A percentile compares a stretch with the other conserved stretches of the same genome.
These are phyloP conservation scores for Antigone vipio DNA, from an alignment of 2,113 vertebrate species.

Conservation along the genomic window DNA sequence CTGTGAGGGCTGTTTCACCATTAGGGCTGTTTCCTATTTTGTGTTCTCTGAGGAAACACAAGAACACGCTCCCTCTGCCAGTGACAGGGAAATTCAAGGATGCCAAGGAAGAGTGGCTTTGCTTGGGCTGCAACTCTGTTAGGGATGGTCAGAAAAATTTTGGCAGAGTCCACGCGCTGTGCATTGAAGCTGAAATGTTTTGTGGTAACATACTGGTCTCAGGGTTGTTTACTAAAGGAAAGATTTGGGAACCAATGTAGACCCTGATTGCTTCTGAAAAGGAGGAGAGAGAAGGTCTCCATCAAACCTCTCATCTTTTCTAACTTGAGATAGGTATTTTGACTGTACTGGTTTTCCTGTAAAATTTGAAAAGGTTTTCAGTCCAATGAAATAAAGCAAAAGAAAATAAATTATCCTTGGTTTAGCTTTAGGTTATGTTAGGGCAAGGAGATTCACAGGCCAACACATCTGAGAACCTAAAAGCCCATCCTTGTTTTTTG, in stretches of 20 bases:
- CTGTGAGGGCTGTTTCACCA: neutral
- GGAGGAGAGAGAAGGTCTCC: neutral
- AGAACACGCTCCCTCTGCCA: neutral
- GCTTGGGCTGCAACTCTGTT: neutral
- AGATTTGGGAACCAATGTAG: neutral
- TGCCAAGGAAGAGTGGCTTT: neutral
- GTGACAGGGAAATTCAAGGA: neutral
- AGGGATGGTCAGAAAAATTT: neutral
- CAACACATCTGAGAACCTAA: neutral
- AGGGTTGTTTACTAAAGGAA: neutral
- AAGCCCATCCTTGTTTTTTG: neutral
- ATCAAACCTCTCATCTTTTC: neutral
- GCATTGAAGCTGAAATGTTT: neutral
- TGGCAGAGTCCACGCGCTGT: neutral
- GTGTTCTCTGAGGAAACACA: neutral
- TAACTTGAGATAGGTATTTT: neutral
- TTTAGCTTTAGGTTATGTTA: neutral
- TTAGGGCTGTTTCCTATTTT: neutral
- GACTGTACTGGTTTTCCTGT: neutral
- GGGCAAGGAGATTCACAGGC: neutral
- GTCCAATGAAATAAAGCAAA: neutral
- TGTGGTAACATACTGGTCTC: neutral
- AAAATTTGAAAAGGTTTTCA: neutral
- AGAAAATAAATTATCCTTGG: neutral
- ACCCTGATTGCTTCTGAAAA: neutral